A percentile compares a stretch with the other conserved stretches of the same genome.
These are phyloP conservation scores for Leptinotarsa defecta DNA, from an alignment of 1,140 invertebrate species.

Conservation along the genomic window DNA sequence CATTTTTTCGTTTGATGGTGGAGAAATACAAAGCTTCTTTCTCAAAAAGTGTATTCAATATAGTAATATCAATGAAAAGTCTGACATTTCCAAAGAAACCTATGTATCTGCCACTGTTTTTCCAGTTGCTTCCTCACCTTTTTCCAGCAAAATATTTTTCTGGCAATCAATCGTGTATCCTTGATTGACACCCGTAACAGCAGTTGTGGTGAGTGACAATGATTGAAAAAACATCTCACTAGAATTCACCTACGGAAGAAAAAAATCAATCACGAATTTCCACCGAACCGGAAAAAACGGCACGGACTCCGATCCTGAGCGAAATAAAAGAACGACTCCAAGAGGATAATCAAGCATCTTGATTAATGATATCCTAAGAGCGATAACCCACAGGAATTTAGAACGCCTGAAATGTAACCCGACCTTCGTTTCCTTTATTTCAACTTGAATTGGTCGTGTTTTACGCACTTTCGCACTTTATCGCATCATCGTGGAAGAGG, in stretches of 20 bases:
- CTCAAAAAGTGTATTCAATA: too few species aligned
- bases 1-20: too few species aligned
- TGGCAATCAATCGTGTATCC: too few species aligned
- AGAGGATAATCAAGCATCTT: slow-evolving; percentile 2
- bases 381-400: neutral
- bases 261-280: slow-evolving; percentile 3
- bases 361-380: neutral
- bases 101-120: too few species aligned
- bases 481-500: neutral
- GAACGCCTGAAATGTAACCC: neutral
- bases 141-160: too few species aligned
- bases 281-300: neutral
- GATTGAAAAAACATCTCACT: too few species aligned
- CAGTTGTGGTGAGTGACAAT: too few species aligned
- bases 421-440: slow-evolving; percentile 3
- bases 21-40: too few species aligned
- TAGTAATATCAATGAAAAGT: too few species aligned
- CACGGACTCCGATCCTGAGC: neutral
- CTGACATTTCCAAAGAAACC: too few species aligned
- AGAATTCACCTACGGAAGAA: neutral
- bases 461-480: neutral
- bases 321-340: neutral
- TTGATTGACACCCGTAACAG: too few species aligned
- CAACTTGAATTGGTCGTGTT: neutral
- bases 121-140: too few species aligned